phyloP scores from a whole-genome alignment of 2,113 vertebrate genomes.

The Oncorhynchus kisutch region DNA sequence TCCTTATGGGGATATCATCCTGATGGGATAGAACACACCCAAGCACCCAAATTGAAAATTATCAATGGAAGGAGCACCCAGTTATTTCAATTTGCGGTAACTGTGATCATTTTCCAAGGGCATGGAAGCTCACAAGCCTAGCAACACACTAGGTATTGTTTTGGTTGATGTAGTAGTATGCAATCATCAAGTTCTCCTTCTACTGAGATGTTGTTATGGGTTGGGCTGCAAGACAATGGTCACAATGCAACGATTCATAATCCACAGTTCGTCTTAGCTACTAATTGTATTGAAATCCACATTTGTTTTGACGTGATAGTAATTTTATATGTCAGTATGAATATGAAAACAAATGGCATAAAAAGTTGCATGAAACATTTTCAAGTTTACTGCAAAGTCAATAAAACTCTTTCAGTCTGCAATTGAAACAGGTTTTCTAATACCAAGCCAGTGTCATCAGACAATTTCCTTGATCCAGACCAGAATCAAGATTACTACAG shows the following conservation, averaged over 20 bases:
- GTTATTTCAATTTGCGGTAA: background rate
- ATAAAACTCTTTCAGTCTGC: background rate
- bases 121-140: background rate
- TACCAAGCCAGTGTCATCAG: background rate
- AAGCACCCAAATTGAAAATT: background rate
- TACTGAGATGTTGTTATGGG: background rate
- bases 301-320: background rate
- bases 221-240: background rate
- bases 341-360: background rate
- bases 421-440: background rate
- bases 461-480: constrained; percentile 1
- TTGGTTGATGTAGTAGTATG: background rate
- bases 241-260: background rate
- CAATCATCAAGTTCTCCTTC: background rate
- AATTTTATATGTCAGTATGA: background rate
- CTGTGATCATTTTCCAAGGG: background rate
- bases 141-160: constrained; percentile 1
- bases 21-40: background rate
- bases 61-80: background rate
- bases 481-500: constrained; percentile 14
- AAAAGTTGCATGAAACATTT: background rate
- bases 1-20: background rate
- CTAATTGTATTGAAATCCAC: background rate
- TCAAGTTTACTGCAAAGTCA: constrained; percentile 5
- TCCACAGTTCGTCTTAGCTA: background rate